Conservation (phyloP, 2,888 invertebrate genomes). For the Melieria picta region DNA sequence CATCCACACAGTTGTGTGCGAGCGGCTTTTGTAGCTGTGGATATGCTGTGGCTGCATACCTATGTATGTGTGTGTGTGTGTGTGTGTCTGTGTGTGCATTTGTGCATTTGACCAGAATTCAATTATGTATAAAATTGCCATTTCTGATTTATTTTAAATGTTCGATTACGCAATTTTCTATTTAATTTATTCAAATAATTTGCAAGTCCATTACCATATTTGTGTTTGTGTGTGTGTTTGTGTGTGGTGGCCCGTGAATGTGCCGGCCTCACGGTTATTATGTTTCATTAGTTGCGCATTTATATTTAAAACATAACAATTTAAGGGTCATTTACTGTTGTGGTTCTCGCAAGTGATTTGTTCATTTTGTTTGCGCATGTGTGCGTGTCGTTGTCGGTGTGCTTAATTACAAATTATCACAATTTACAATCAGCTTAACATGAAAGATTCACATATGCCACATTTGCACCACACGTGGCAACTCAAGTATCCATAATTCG, state of each 20-base stretch:
- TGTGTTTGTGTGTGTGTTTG: constrained; percentile 8
- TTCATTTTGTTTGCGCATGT: constrained; percentile 33
- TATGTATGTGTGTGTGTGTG: constrained; percentile 5
- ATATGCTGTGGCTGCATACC: neutral
- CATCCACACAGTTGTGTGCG: constrained; percentile 37
- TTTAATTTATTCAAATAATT: constrained; percentile 49
- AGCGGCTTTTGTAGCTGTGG: neutral
- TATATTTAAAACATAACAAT: constrained; percentile 48
- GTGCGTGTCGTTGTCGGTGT: constrained; percentile 4
- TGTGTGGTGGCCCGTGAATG: constrained; percentile 19
- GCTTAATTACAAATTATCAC: constrained; percentile 29
- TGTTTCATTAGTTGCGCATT: constrained; percentile 37
- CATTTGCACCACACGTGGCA: neutral
- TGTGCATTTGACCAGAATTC: constrained; percentile 52
- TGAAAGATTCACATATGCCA: constrained; percentile 27
- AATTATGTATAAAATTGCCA: constrained; percentile 62
- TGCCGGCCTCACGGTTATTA: constrained; percentile 50
- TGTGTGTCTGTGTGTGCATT: constrained; percentile 22
- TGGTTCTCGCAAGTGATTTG: constrained; percentile 55
- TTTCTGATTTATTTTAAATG: constrained; percentile 48
- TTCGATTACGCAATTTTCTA: constrained; percentile 50
- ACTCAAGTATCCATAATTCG: too few relatives aligned
- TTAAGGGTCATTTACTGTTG: constrained; percentile 55
- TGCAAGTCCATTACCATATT: constrained; percentile 1
- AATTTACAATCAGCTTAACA: constrained; percentile 29